phyloP scores from a whole-genome alignment of 2,113 vertebrate species.

The Brachypodius melanocephalos region DNA sequence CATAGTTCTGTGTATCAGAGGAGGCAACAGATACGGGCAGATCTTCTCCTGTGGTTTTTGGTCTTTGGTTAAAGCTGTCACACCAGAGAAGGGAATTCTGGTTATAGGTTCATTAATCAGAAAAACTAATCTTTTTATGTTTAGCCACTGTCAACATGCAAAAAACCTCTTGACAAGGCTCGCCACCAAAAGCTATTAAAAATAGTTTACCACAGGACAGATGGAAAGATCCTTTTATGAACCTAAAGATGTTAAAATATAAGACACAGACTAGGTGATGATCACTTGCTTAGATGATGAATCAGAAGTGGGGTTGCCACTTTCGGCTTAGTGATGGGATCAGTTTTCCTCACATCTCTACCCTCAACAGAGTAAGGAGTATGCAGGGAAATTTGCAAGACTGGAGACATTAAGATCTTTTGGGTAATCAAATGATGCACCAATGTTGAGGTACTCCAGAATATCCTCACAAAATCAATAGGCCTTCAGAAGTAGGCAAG shows the following conservation, averaged over 20 bases:
- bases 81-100: neutral
- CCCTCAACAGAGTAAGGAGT: neutral
- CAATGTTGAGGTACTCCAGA: neutral
- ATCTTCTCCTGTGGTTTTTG: neutral
- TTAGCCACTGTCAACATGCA: neutral
- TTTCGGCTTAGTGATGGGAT: neutral
- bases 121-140: neutral
- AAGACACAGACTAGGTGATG: neutral
- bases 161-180: neutral
- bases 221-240: neutral
- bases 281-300: neutral
- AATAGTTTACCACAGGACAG: neutral
- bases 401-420: neutral
- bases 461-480: neutral
- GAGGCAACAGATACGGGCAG: neutral
- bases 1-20: neutral
- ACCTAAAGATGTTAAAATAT: neutral
- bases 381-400: neutral
- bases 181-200: neutral
- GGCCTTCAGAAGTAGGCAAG: neutral
- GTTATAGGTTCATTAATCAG: neutral
- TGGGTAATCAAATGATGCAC: neutral
- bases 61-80: neutral
- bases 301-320: fast-evolving
- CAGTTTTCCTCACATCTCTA: neutral